These are phyloP conservation scores for Cyanistes caeruleus DNA, from an alignment of 2,113 vertebrate species.

Conservation along the genomic window DNA sequence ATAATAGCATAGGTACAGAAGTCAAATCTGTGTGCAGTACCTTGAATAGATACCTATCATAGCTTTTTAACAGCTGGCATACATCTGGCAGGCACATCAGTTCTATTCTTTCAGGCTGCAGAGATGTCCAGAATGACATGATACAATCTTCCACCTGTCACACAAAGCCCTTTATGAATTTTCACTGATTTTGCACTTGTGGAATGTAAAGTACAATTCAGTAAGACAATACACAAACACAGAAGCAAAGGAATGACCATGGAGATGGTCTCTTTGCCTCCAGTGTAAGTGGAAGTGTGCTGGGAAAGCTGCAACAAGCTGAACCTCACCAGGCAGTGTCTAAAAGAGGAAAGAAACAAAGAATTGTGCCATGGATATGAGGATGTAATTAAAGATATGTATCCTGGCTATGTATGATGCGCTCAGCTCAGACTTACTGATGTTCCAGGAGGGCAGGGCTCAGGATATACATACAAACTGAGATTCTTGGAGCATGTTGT, in stretches of 20 bases:
- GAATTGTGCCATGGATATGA: neutral
- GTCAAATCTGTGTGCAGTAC: conserved; percentile 5
- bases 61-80: conserved; percentile 67
- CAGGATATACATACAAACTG: neutral
- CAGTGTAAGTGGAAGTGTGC: rapidly evolving
- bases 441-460: neutral
- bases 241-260: neutral
- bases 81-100: conserved; percentile 67
- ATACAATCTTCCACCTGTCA: conserved; percentile 65
- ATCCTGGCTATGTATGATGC: neutral
- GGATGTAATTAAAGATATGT: neutral
- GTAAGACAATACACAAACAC: neutral
- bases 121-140: conserved; percentile 73
- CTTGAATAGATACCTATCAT: conserved; percentile 72
- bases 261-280: neutral
- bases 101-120: conserved; percentile 54
- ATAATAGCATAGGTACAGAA: neutral
- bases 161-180: neutral
- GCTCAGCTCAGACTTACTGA: neutral
- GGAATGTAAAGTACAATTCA: neutral
- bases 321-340: neutral
- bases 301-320: neutral
- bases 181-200: neutral
- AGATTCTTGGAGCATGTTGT: neutral
- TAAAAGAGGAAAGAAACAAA: neutral